phyloP scores from a whole-genome alignment of 2,888 invertebrate genomes.

The Siphlonurus alternatus region DNA sequence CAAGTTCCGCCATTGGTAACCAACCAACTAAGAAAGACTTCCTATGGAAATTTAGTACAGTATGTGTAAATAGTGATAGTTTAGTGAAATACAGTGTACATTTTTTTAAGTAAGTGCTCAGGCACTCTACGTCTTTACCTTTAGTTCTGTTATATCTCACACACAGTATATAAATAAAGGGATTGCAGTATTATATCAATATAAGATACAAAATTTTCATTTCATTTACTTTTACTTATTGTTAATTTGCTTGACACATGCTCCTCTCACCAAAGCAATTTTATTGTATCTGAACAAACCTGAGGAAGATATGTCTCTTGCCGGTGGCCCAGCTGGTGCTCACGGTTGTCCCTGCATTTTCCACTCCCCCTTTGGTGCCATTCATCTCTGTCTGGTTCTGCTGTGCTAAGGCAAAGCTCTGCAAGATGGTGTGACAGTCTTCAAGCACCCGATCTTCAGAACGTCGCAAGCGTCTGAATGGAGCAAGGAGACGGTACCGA shows the following conservation, averaged over 20 bases:
- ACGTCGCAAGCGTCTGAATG: conserved; percentile 48
- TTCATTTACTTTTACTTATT: not conserved
- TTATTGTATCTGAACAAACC: conserved; percentile 34
- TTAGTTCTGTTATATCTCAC: no score
- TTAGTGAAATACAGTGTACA: no score
- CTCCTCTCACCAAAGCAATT: not conserved
- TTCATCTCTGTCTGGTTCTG: conserved; percentile 31
- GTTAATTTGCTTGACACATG: not conserved
- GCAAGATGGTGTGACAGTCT: conserved; percentile 57
- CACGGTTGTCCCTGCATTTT: conserved; percentile 27
- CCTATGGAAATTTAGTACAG: no score
- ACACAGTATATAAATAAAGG: no score
- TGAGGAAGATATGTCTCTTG: conserved; percentile 79
- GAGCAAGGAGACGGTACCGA: conserved; percentile 68
- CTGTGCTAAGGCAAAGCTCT: conserved; percentile 36
- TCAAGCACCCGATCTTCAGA: conserved; percentile 42
- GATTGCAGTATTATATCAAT: no score
- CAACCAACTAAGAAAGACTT: no score
- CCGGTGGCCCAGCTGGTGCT: conserved; percentile 79
- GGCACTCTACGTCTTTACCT: no score
- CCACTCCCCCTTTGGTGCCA: conserved; percentile 24
- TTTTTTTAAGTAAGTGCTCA: no score
- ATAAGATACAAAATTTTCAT: no score
- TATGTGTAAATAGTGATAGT: no score
- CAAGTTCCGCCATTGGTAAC: no score